These are phyloP conservation scores for Halcyon smyrnensis DNA, from an alignment of 2,797 vertebrate genomes.

Conservation along the genomic window DNA sequence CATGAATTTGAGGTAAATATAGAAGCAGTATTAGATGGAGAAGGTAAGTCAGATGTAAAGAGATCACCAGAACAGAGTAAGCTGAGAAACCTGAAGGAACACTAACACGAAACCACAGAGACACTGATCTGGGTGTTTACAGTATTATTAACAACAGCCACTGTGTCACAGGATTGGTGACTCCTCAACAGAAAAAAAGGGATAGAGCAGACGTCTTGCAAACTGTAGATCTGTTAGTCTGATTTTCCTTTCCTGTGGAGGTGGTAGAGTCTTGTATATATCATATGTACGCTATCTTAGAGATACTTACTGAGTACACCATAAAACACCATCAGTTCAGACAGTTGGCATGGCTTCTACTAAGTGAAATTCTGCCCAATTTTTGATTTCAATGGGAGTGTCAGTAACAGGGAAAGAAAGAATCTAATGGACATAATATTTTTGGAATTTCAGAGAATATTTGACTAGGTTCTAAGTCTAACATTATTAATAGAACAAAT, in stretches of 20 bases:
- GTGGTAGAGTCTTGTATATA: neutral
- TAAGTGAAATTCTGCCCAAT: neutral
- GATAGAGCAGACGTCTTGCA: neutral
- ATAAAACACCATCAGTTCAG: neutral
- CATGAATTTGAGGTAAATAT: neutral
- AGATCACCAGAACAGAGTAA: neutral
- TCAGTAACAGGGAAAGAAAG: neutral
- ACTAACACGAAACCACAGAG: neutral
- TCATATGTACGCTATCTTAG: fast-evolving
- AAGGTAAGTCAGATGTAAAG: neutral
- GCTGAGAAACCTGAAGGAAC: neutral
- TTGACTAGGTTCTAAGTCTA: neutral
- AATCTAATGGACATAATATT: neutral
- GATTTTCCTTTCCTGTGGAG: neutral
- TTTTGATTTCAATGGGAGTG: neutral
- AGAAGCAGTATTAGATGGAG: neutral
- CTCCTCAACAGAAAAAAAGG: neutral
- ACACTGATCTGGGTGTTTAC: neutral
- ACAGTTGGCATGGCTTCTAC: neutral
- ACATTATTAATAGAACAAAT: neutral
- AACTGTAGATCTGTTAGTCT: neutral
- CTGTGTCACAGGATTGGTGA: neutral
- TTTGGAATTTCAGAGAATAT: neutral
- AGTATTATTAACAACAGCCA: neutral
- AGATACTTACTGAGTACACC: neutral